These are phyloP conservation scores for Centroberyx gerrardi DNA, from an alignment of 2,797 vertebrate genomes.

Conservation along the genomic window DNA sequence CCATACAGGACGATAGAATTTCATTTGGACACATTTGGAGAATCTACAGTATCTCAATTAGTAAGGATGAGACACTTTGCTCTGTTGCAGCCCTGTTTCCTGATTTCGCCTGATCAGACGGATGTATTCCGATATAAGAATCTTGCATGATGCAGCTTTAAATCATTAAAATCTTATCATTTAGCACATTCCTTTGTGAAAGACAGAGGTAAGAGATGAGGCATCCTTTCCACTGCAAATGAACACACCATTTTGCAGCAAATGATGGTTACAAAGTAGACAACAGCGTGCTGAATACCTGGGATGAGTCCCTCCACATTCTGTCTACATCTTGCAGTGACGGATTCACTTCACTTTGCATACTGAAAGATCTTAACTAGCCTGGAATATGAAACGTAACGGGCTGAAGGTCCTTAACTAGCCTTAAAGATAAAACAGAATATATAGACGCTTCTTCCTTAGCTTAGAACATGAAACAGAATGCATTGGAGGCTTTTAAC, in stretches of 20 bases:
- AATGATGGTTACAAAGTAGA: background rate
- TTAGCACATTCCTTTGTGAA: background rate
- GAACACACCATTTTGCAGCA: background rate
- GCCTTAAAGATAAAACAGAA: background rate
- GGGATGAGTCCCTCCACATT: background rate
- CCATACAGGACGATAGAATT: too few relatives aligned
- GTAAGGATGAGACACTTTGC: too few relatives aligned
- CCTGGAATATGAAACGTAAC: background rate
- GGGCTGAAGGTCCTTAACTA: too few relatives aligned
- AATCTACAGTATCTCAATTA: too few relatives aligned
- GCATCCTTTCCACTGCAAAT: background rate
- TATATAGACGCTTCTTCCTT: too few relatives aligned
- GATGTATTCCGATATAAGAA: too few relatives aligned
- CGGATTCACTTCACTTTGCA: background rate
- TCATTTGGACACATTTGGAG: too few relatives aligned
- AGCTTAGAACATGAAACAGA: background rate
- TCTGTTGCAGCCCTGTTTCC: too few relatives aligned
- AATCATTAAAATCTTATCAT: too few relatives aligned
- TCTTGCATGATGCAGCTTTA: too few relatives aligned
- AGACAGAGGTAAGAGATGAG: background rate
- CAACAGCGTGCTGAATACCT: background rate
- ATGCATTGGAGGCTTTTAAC: background rate
- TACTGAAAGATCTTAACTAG: background rate
- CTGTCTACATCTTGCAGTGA: background rate
- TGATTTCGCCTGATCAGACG: too few relatives aligned